These are phyloP conservation scores for Coptodon bakossiorum DNA, from an alignment of 2,113 vertebrate species.

Conservation along the genomic window DNA sequence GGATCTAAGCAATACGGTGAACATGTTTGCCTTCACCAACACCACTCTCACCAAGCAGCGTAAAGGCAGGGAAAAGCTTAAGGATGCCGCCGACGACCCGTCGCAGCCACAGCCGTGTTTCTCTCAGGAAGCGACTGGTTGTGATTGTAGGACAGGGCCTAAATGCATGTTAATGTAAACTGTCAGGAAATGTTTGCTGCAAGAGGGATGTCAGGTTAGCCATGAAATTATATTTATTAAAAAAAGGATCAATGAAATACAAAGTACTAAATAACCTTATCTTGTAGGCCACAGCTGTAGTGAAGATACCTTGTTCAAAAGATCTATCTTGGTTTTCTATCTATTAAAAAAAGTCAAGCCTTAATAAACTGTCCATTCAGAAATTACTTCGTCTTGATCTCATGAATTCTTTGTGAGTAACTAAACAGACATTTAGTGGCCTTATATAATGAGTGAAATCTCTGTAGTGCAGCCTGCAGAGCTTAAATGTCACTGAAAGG, in stretches of 20 bases:
- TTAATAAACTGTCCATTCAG: slow-evolving; percentile 90
- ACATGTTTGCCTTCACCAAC: slow-evolving; percentile 7
- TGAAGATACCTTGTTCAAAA: slow-evolving; percentile 73
- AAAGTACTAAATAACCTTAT: slow-evolving; percentile 61
- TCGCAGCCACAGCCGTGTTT: background rate
- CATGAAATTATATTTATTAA: slow-evolving; percentile 59
- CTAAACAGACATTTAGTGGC: background rate
- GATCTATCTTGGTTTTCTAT: slow-evolving; percentile 73
- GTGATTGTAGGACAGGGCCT: slow-evolving; percentile 65
- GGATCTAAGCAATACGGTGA: slow-evolving; percentile 46
- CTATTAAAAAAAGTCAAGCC: slow-evolving; percentile 80
- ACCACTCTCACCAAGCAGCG: background rate
- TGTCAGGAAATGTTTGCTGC: slow-evolving; percentile 73
- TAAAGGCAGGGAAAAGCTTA: slow-evolving; percentile 10
- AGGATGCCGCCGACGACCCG: slow-evolving; percentile 4
- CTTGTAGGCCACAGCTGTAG: slow-evolving; percentile 73
- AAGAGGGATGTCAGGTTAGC: slow-evolving; percentile 72
- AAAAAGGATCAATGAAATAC: slow-evolving; percentile 59
- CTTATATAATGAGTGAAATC: background rate
- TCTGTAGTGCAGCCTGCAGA: background rate
- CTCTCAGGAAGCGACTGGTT: slow-evolving; percentile 72
- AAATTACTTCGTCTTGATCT: slow-evolving; percentile 60
- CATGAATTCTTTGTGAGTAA: slow-evolving; percentile 5
- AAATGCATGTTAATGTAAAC: slow-evolving; percentile 70
- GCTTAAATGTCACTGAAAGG: background rate